phyloP scores from a whole-genome alignment of 1,140 invertebrate species.

The Drosophila sp. region DNA sequence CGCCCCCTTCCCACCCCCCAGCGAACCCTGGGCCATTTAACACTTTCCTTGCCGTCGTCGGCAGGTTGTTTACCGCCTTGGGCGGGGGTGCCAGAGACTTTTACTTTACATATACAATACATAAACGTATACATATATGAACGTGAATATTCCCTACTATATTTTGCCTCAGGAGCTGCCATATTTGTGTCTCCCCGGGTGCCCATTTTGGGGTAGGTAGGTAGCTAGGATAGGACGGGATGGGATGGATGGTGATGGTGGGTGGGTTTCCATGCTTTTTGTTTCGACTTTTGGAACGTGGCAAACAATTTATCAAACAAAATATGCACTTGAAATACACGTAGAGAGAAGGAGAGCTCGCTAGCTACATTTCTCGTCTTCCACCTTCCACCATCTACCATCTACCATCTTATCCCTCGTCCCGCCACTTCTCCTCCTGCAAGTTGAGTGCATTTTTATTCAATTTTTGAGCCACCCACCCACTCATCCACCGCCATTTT shows the following conservation, averaged over 20 bases:
- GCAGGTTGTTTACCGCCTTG: conserved; percentile 66
- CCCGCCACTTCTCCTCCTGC: conserved; percentile 29
- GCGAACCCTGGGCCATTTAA: conserved; percentile 61
- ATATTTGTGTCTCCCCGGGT: conserved; percentile 77
- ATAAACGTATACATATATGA: conserved; percentile 19
- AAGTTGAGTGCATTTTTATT: conserved; percentile 75
- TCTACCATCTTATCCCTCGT: too few relatives aligned
- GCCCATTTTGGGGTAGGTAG: conserved; percentile 53
- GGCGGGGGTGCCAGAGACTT: conserved; percentile 48
- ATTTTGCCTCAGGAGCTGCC: conserved; percentile 59
- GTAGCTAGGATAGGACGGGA: neutral
- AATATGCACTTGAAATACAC: conserved; percentile 79
- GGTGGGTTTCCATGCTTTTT: conserved; percentile 30
- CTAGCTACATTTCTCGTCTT: conserved; percentile 25
- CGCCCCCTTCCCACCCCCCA: neutral
- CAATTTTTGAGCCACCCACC: conserved; percentile 40
- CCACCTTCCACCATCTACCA: neutral
- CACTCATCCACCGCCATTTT: neutral
- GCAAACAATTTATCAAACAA: conserved; percentile 80
- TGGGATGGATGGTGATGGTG: neutral
- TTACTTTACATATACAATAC: conserved; percentile 55
- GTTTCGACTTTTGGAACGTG: conserved; percentile 65
- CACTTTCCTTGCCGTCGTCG: conserved; percentile 71
- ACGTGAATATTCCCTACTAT: conserved; percentile 44
- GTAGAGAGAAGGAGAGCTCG: conserved; percentile 43